Base-by-base conservation (phyloP, 2,797 vertebrate species). In the Epinephelus malabaricus region DNA sequence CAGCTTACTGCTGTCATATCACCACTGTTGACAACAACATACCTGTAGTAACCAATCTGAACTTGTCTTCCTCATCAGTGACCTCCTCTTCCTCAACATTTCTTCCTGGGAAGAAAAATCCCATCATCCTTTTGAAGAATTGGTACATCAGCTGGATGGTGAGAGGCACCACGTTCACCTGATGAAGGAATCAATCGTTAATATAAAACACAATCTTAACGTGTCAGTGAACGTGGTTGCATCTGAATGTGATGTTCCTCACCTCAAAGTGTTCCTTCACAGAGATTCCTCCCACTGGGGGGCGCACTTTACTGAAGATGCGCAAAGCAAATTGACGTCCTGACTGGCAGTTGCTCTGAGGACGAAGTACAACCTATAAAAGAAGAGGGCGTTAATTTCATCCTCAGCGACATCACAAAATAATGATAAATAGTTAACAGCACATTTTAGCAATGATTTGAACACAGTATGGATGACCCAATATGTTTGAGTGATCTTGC, bases 51-150 rank as follows among this genome's bases (percentile, higher is more conserved):
- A 99, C 98, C 91, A 99, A 87, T 93, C 98, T 95, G 75, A 97
- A 99, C 75, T 99, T 99, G 95, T 99, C 98, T 85, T 99, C 98
- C 83, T 99, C 98, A 83, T 99, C 98, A 1, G 98, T 95, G 76
- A 98, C 96, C 85, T 99, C 98, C 79, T 99, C 98, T 88, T 99
- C 98, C 84, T 99, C 98, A 27, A 99, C 95, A 13, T 96, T 99
- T 91, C 98, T 95, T 14, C 98, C 98, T 0, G 98, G 98, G 89
- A 99, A 99, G 92, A 99, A 99, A 92, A 99, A 99, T 23, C 98
- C 98, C 98, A 99, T 99, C 98, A 99, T 99, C 82, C 98, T 96
- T 90, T 99, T 98, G 93, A 99, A 99, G 95, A 99, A 99, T 95
- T 99, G 98, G 92, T 99, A 98, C 89, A 99, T 99, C 61, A 99